Base-by-base conservation (phyloP, 1,140 invertebrate species). In the Neotoxoptera formosana region DNA sequence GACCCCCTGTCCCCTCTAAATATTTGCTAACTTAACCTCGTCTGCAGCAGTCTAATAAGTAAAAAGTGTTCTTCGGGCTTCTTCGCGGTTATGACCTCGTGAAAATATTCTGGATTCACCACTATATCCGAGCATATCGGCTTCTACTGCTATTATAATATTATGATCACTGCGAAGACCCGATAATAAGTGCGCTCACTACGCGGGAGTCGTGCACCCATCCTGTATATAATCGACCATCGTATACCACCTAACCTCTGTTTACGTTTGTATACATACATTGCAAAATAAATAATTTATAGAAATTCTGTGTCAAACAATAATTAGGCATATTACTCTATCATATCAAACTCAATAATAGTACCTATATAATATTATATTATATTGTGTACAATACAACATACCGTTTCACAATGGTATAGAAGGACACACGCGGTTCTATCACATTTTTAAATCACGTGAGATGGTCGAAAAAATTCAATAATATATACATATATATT, bases 271-370 rank as follows among this genome's bases (percentile, higher is more conserved):
- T 45, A 6, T 86, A 45, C 83, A 7, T 45, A n/a, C 23, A 41
- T 86, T 86, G 45, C 47, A 17, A 51, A 87, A 87, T 17, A 7
- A 87, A 87, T 48, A 7, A 48, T 87, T 87, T 51, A 30, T 87
- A 7, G 45, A 34, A 34, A 48, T 87, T 87, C 45, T 48, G 86
- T 87, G 86, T 87, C 86, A 87, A 48, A 87, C 86, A 87, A 87
- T 30, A 47, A 86, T 47, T 86, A 30, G 41, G 84, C 45, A 83
- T 76, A 76, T 56, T 81, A 36, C 45, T 84, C 45, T 84, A 84
- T 84, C 11, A 41, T 84, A 84, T 84, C 11, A 41, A 84, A 84
- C 36, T 41, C 83, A 36, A 36, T 67, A 25, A 67, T n/a, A 9
- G 21, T 81, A 51, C 21, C 1, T 53, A 36, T n/a, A n/a, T n/a